Conservation (phyloP, 2,113 vertebrate genomes). For the Motacilla alba region DNA sequence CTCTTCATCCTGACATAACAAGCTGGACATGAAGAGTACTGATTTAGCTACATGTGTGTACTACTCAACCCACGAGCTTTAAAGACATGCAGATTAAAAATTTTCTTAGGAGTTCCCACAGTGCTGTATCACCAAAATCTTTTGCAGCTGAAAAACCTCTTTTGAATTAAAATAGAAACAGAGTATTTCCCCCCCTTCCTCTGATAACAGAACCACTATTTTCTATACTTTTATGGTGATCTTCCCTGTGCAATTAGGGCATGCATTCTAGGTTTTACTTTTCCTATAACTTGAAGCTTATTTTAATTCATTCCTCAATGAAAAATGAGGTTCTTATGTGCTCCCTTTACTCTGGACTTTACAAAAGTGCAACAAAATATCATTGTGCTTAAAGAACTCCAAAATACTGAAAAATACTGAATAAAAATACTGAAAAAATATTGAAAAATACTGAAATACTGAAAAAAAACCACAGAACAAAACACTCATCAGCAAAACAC, state of each 20-base stretch:
- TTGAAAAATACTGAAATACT: not conserved
- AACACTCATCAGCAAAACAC: not conserved
- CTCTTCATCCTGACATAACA: not conserved
- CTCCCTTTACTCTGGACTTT: not conserved
- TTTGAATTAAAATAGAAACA: not conserved
- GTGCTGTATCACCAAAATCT: not conserved
- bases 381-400: not conserved
- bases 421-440: not conserved
- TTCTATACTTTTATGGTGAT: not conserved
- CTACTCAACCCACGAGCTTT: not conserved
- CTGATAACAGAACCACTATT: not conserved
- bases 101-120: not conserved
- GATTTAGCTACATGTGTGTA: not conserved
- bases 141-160: not conserved
- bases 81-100: not conserved
- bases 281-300: not conserved
- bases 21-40: not conserved
- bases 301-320: not conserved
- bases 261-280: not conserved
- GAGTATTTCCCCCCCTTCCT: rapidly evolving
- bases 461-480: not conserved
- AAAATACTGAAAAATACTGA: not conserved
- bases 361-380: not conserved
- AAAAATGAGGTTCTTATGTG: not conserved
- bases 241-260: not conserved